These are phyloP conservation scores for Rhinogobius similis DNA, from an alignment of 2,113 vertebrate genomes.

Conservation along the genomic window DNA sequence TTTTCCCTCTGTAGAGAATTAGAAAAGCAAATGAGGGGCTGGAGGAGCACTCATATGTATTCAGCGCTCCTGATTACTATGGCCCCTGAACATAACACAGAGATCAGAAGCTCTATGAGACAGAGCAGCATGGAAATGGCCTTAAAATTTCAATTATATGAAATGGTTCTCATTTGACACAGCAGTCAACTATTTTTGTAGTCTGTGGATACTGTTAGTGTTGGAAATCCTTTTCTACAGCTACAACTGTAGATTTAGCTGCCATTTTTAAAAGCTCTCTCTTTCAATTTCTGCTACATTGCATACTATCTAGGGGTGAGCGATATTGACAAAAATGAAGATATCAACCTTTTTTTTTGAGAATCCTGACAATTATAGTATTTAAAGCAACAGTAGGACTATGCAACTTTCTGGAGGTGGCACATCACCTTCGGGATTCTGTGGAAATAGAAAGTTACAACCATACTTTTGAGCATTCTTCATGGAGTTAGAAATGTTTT, in stretches of 20 bases:
- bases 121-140: conserved; percentile 10
- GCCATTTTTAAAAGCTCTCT: too few relatives aligned
- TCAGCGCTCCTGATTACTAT: conserved; percentile 46
- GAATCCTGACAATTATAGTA: too few relatives aligned
- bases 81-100: conserved; percentile 14
- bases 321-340: too few relatives aligned
- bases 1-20: conserved; percentile 31
- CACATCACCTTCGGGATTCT: too few relatives aligned
- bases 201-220: neutral
- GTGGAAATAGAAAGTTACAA: too few relatives aligned
- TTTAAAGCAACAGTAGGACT: too few relatives aligned
- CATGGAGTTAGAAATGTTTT: too few relatives aligned
- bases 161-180: neutral
- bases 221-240: neutral
- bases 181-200: neutral
- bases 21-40: conserved; percentile 52
- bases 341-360: too few relatives aligned
- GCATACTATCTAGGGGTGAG: neutral
- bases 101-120: conserved; percentile 12
- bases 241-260: neutral
- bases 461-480: too few relatives aligned
- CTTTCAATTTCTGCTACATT: neutral
- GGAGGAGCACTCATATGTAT: conserved; percentile 48
- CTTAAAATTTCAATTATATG: neutral
- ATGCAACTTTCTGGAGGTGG: too few relatives aligned